Evolutionary conservation across 2,113 vertebrate genomes (phyloP), one percentile per base, ranked within the genome.

Genomic region (Oncorhynchus mykiss): DNA sequence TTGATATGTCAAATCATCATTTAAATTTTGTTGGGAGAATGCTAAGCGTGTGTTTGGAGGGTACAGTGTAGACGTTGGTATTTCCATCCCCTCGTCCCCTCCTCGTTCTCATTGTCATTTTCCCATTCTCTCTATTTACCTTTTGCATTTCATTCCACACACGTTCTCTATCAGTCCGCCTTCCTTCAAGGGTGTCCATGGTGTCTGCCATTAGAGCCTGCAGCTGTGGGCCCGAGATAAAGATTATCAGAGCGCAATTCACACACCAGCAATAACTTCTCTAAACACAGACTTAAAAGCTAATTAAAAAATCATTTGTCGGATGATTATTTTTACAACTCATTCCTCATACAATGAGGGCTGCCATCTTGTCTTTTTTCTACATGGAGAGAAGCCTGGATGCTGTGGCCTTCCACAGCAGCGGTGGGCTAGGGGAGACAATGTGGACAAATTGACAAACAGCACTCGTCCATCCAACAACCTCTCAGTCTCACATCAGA

Each of bases 271-370:
- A 93, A 93, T 93, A 94, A 95, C 92, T 93, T 92, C 88, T 90
- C 92, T 93, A 94, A 96, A 95, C 87, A 93, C 91, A 92, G 92
- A 94, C 95, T 95, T 95, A 93, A 95, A 95, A 91, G 93, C 94
- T 94, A 95, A 95, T 95, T 95, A 95, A 95, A 89, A 95, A 95
- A 94, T 94, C 92, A 95, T 95, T 95, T 94, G 94, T 94, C 92
- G 87, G 85, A 86, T 91, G 94, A 92, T 94, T 92, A 94, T 95
- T 95, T 83, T 96, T 95, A 95, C 93, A 94, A 93, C 91, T 94
- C 93, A 94, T 93, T 90, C 91, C 90, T 89, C 88, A 77, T 77
- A 91, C 90, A 91, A 88, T 80, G 90, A 92, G 83, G 76, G 51
- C 80, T 76, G 89, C 82, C 51, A 54, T 54, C 51, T 54, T 54